Percentiles rank a stretch among this genome's conserved stretches.
These are phyloP conservation scores for Bos taurus DNA, from an alignment of 2,113 vertebrate genomes.

Conservation along the genomic window ARS-UCD2.0 NC_037329.1:29102501-29103000, in stretches of 20 bases:
- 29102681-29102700: not conserved
- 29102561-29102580: not conserved
- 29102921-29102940: not conserved
- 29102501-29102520: not conserved
- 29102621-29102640: not conserved
- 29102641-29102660: not conserved
- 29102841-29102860: not conserved
- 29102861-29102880: accelerated
- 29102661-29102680: not conserved
- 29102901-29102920: not conserved
- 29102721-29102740: not conserved
- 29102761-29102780: not conserved
- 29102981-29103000: not conserved
- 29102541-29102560: not conserved
- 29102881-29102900: not conserved
- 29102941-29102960: not conserved
- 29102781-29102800: not conserved
- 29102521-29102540: not conserved
- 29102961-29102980: not conserved
- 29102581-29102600: not conserved
- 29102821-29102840: not conserved
- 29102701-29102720: not conserved
- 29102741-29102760: not conserved
- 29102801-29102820: not conserved
- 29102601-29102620: not conserved